phyloP scores from a whole-genome alignment of 2,797 vertebrate genomes.

The Cynodonichthys magdalenae region DNA sequence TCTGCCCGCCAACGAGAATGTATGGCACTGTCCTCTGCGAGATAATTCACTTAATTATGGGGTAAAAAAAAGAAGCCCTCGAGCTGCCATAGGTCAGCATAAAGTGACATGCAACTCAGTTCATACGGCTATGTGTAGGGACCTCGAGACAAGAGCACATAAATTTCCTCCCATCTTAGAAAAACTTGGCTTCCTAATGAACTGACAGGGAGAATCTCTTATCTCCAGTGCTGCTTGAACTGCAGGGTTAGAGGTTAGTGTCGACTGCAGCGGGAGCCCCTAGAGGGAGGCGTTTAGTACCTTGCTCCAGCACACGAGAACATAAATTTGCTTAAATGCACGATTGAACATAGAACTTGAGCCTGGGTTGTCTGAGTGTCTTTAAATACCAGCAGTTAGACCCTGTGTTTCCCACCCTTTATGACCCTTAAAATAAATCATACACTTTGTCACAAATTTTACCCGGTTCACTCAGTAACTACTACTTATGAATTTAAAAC shows the following conservation, averaged over 20 bases:
- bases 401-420: conserved; percentile 4
- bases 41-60: conserved; percentile 96
- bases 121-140: conserved; percentile 15
- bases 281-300: conserved; percentile 18
- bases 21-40: conserved; percentile 86
- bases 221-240: conserved; percentile 37
- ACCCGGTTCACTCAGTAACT: neutral
- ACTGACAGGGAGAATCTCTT: conserved; percentile 34
- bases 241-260: conserved; percentile 53
- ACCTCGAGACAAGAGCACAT: conserved; percentile 39
- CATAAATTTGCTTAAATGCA: conserved; percentile 41
- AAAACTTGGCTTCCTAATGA: conserved; percentile 63
- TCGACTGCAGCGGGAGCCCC: conserved; percentile 3
- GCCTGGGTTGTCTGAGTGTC: neutral
- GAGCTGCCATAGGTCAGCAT: conserved; percentile 62
- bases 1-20: conserved; percentile 45
- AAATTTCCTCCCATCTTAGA: conserved; percentile 43
- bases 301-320: conserved; percentile 8
- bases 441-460: neutral
- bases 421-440: conserved; percentile 5
- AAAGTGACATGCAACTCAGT: conserved; percentile 48
- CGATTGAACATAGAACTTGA: conserved; percentile 28
- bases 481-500: neutral
- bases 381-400: neutral
- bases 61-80: conserved; percentile 61